A percentile compares a stretch with the other conserved stretches of the same genome.
phyloP scores from a whole-genome alignment of 1,140 invertebrate genomes.

The Aphaenogaster ashmeadi region DNA sequence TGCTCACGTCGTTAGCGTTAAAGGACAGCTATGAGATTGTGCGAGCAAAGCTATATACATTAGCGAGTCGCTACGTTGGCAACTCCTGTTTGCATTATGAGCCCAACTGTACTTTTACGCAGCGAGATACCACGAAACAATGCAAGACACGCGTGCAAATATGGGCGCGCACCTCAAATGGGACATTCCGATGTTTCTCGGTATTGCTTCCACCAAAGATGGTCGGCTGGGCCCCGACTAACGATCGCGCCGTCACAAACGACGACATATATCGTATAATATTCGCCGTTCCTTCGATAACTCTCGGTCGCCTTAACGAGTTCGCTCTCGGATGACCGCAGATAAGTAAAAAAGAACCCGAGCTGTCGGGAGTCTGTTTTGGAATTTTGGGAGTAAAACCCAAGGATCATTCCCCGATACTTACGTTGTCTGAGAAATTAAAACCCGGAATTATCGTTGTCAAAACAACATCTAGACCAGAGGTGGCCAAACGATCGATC shows the following conservation, averaged over 20 bases:
- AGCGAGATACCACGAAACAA: constrained; percentile 85
- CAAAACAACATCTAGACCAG: no score
- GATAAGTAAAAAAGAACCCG: background rate
- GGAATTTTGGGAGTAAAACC: background rate
- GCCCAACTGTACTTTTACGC: constrained; percentile 82
- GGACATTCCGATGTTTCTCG: constrained; percentile 85
- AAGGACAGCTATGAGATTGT: constrained; percentile 30
- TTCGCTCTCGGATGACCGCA: background rate
- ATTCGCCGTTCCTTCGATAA: constrained; percentile 55
- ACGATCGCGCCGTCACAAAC: constrained; percentile 68
- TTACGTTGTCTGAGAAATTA: no score
- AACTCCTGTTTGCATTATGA: constrained; percentile 77
- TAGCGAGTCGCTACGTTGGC: constrained; percentile 59
- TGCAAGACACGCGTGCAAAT: constrained; percentile 85
- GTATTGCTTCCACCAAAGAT: constrained; percentile 84
- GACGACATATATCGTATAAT: constrained; percentile 33
- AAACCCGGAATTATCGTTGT: no score
- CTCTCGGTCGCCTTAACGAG: background rate
- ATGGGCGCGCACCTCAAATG: constrained; percentile 86
- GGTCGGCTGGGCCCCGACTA: constrained; percentile 61
- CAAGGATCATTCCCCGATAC: background rate
- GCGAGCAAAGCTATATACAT: constrained; percentile 52
- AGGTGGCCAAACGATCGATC: no score
- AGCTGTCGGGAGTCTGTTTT: background rate
- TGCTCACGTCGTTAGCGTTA: constrained; percentile 22